A percentile compares a stretch with the other conserved stretches of the same genome.
phyloP scores from a whole-genome alignment of 2,797 vertebrate species.

The Thunnus albacares region DNA sequence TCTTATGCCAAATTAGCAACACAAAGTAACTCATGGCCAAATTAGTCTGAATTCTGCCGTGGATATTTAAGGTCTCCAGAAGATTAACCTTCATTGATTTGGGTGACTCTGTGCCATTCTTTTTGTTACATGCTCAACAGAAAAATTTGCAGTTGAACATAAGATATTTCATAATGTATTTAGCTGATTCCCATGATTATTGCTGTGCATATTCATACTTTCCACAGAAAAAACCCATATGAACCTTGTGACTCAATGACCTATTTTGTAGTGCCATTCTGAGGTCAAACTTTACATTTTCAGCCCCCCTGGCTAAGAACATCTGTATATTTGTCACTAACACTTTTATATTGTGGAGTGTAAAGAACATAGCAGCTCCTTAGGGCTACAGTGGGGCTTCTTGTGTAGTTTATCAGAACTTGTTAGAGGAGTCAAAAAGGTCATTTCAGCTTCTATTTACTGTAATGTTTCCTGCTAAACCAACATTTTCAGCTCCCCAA shows the following conservation, averaged over 20 bases:
- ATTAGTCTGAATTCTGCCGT: background rate
- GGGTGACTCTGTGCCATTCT: background rate
- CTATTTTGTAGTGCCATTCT: constrained; percentile 27
- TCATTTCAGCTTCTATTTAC: constrained; percentile 23
- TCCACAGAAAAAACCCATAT: constrained; percentile 18
- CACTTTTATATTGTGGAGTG: background rate
- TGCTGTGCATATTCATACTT: constrained; percentile 44
- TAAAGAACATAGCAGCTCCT: constrained; percentile 6
- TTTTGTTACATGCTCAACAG: background rate
- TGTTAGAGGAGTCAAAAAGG: constrained; percentile 38
- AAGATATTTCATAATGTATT: background rate
- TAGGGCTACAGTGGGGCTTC: background rate
- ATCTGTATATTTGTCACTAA: constrained; percentile 31
- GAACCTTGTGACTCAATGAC: constrained; percentile 46
- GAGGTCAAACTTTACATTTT: constrained; percentile 57
- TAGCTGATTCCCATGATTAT: constrained; percentile 18
- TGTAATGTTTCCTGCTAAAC: constrained; percentile 15
- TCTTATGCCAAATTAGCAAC: constrained; percentile 10
- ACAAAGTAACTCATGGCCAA: constrained; percentile 2
- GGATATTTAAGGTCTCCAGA: background rate
- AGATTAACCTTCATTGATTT: background rate
- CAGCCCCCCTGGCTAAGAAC: constrained; percentile 16
- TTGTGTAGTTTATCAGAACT: constrained; percentile 25
- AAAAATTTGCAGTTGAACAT: background rate
- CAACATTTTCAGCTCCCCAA: background rate